A percentile compares a stretch with the other conserved stretches of the same genome.
phyloP scores from a whole-genome alignment of 2,888 invertebrate genomes.

The Athalia cordata region DNA sequence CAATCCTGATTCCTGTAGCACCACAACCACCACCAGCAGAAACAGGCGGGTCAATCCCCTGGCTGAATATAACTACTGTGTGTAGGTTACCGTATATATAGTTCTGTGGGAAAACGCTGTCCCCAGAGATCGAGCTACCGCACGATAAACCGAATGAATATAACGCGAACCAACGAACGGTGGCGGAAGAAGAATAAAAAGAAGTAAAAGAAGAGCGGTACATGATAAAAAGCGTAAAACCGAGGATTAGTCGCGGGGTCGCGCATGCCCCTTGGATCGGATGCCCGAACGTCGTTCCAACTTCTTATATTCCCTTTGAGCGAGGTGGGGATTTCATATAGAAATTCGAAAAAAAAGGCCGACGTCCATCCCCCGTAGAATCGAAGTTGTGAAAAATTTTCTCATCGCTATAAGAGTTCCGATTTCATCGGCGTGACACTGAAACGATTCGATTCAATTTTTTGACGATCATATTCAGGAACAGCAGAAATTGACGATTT shows the following conservation, averaged over 20 bases:
- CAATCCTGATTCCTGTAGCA: conserved; percentile 39
- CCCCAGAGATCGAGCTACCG: conserved; percentile 23
- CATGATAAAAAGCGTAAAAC: conserved; percentile 71
- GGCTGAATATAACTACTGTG: not conserved
- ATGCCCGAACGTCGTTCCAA: not conserved
- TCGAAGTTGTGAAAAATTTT: conserved; percentile 3
- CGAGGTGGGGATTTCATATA: too few relatives aligned
- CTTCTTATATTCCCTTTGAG: too few relatives aligned
- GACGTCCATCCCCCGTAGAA: not conserved
- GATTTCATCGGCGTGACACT: conserved; percentile 10
- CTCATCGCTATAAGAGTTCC: not conserved
- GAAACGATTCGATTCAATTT: conserved; percentile 25
- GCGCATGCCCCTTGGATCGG: conserved; percentile 62
- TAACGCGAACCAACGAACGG: conserved; percentile 43
- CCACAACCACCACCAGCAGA: conserved; percentile 19
- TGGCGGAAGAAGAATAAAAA: conserved; percentile 48
- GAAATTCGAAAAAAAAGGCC: not conserved
- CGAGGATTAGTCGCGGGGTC: conserved; percentile 71
- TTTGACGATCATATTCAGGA: not conserved
- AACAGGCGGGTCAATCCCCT: conserved; percentile 6
- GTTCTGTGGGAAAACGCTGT: conserved; percentile 71
- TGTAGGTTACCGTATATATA: not conserved
- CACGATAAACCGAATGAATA: conserved; percentile 46
- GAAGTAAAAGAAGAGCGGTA: conserved; percentile 55
- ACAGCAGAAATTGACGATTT: too few relatives aligned